phyloP scores from a whole-genome alignment of 2,113 vertebrate species.

The Ammodytes marinus region DNA sequence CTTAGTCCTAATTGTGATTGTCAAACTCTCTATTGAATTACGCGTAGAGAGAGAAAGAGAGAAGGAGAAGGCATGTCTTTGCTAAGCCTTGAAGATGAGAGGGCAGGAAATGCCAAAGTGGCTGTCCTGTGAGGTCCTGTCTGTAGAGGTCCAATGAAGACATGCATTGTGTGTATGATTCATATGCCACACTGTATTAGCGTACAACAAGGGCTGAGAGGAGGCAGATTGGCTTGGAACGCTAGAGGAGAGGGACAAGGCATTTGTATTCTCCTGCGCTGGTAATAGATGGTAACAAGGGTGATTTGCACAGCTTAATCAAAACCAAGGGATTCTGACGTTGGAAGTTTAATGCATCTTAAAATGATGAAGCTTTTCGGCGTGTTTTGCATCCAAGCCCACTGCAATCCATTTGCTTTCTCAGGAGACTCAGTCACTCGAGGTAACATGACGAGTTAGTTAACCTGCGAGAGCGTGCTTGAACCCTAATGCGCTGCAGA shows the following conservation, averaged over 20 bases:
- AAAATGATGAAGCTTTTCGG: conserved; percentile 55
- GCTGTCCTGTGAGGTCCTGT: conserved; percentile 81
- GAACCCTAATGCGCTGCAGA: conserved; percentile 72
- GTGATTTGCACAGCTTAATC: conserved; percentile 84
- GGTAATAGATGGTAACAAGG: conserved; percentile 80
- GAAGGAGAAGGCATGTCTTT: conserved; percentile 52
- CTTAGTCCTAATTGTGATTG: conserved; percentile 72
- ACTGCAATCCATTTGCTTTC: conserved; percentile 65
- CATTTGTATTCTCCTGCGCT: conserved; percentile 69
- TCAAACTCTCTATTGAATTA: conserved; percentile 81
- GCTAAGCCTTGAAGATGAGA: conserved; percentile 78
- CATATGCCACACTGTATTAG: conserved; percentile 79
- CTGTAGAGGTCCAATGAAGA: conserved; percentile 68
- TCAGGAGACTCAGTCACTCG: conserved; percentile 62
- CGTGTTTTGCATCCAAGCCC: conserved; percentile 47
- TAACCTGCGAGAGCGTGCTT: conserved; percentile 68
- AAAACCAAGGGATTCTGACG: conserved; percentile 82
- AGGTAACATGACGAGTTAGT: conserved; percentile 62
- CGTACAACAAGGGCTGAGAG: conserved; percentile 77
- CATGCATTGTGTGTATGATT: conserved; percentile 70
- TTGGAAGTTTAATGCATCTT: conserved; percentile 65
- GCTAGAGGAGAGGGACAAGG: conserved; percentile 55
- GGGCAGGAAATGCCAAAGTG: conserved; percentile 70
- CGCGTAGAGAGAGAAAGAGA: conserved; percentile 14
- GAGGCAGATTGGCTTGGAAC: conserved; percentile 75